A percentile compares a stretch with the other conserved stretches of the same genome.
These are phyloP conservation scores for Typhlomys cinereus DNA, from an alignment of 2,113 vertebrate species.

Conservation along the genomic window DNA sequence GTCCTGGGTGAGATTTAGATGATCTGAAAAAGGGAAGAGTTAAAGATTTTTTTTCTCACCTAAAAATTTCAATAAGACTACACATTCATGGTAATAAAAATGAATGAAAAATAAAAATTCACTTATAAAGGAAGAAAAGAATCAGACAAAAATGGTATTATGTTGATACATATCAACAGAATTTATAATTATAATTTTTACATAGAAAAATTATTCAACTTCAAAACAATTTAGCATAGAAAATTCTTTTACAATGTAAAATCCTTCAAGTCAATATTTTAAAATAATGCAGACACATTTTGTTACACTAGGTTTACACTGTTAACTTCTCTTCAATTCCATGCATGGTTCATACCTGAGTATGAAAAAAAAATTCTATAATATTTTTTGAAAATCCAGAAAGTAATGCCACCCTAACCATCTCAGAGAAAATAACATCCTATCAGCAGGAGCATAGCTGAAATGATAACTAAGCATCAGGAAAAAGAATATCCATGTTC, in stretches of 20 bases:
- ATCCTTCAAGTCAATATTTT: slow-evolving; percentile 9
- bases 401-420: background rate
- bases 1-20: slow-evolving; percentile 98
- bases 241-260: background rate
- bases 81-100: slow-evolving; percentile 27
- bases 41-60: background rate
- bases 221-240: background rate
- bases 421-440: background rate
- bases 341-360: background rate
- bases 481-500: background rate
- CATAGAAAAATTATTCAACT: background rate
- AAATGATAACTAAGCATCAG: background rate
- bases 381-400: background rate
- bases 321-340: background rate
- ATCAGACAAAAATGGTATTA: background rate
- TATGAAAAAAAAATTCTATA: background rate
- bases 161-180: background rate
- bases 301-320: background rate
- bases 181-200: background rate
- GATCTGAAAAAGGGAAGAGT: slow-evolving; percentile 87
- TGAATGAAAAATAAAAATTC: background rate
- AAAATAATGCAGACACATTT: background rate
- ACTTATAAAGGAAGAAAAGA: slow-evolving; percentile 35
- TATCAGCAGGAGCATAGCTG: background rate
- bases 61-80: slow-evolving; percentile 30